These are phyloP conservation scores for Myocastor coypus DNA, from an alignment of 2,113 vertebrate species.

Conservation along the genomic window DNA sequence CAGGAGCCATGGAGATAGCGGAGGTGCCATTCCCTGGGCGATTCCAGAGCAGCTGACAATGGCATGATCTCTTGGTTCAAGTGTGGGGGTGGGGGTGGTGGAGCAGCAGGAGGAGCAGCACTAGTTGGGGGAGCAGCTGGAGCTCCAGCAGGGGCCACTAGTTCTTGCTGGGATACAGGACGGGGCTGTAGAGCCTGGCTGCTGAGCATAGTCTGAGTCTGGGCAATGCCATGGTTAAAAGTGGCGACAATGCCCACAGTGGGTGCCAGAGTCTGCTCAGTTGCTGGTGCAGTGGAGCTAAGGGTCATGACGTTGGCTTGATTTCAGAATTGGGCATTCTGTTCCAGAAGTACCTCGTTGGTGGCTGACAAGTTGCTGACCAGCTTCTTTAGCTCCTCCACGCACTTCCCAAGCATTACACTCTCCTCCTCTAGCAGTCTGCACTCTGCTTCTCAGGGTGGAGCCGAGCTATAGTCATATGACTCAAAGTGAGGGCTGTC, in stretches of 20 bases:
- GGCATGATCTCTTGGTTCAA: slow-evolving; percentile 96
- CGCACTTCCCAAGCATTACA: slow-evolving; percentile 93
- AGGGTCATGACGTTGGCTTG: slow-evolving; percentile 97
- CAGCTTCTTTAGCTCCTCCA: slow-evolving; percentile 98
- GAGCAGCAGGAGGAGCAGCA: slow-evolving; percentile 91
- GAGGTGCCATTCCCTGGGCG: slow-evolving; percentile 96
- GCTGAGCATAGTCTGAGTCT: slow-evolving; percentile 99
- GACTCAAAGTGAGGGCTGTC: slow-evolving; percentile 93
- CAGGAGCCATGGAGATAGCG: slow-evolving; percentile 97
- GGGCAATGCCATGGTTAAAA: slow-evolving; percentile 98
- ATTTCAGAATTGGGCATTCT: slow-evolving; percentile 97
- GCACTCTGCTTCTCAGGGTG: slow-evolving; percentile 91
- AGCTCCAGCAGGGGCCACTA: slow-evolving; percentile 92
- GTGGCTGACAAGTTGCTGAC: slow-evolving; percentile 96
- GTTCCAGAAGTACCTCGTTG: slow-evolving; percentile 97
- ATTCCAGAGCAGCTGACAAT: slow-evolving; percentile 95
- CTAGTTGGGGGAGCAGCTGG: slow-evolving; percentile 90
- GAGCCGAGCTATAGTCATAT: slow-evolving; percentile 90
- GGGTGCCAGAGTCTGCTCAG: slow-evolving; percentile 94
- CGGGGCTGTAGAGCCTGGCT: slow-evolving; percentile 96
- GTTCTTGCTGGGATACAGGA: slow-evolving; percentile 94
- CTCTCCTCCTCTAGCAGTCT: slow-evolving; percentile 97
- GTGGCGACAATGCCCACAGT: slow-evolving; percentile 94
- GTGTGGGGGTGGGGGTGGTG: slow-evolving; percentile 91
- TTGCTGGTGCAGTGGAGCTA: slow-evolving; percentile 92